Evolutionary conservation across 2,888 invertebrate species (phyloP).

Genomic region (Acronicta psi): DNA sequence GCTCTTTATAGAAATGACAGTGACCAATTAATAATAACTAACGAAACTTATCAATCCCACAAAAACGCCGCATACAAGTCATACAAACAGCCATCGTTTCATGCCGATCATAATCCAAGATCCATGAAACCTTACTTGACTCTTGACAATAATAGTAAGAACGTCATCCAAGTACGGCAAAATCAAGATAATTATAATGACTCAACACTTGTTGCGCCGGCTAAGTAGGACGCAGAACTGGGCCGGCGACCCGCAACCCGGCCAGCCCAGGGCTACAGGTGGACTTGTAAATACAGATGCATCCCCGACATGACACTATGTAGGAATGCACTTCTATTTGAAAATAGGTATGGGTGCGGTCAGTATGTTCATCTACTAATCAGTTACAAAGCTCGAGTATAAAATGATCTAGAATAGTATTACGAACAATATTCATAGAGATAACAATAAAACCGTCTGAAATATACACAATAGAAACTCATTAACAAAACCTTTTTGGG

Average conservation of each 20-base stretch:
- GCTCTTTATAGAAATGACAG: too few relatives aligned
- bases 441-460: too few relatives aligned
- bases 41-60: too few relatives aligned
- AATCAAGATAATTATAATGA: constrained; percentile 49
- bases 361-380: constrained; percentile 1
- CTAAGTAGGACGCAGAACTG: constrained; percentile 70
- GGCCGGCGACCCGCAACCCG: constrained; percentile 69
- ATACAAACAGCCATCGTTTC: too few relatives aligned
- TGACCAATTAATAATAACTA: too few relatives aligned
- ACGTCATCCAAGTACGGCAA: constrained; percentile 34
- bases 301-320: constrained; percentile 29
- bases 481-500: not conserved
- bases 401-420: too few relatives aligned
- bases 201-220: constrained; percentile 72
- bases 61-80: too few relatives aligned
- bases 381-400: not conserved
- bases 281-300: constrained; percentile 51
- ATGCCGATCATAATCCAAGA: too few relatives aligned
- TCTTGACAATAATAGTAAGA: constrained; percentile 1
- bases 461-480: constrained; percentile 4
- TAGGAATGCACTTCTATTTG: constrained; percentile 34
- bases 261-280: constrained; percentile 59
- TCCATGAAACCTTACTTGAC: too few relatives aligned
- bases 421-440: too few relatives aligned
- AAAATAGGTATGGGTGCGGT: constrained; percentile 22